These are phyloP conservation scores for Sciurus carolinensis DNA, from an alignment of 2,797 vertebrate genomes.

Conservation along the genomic window DNA sequence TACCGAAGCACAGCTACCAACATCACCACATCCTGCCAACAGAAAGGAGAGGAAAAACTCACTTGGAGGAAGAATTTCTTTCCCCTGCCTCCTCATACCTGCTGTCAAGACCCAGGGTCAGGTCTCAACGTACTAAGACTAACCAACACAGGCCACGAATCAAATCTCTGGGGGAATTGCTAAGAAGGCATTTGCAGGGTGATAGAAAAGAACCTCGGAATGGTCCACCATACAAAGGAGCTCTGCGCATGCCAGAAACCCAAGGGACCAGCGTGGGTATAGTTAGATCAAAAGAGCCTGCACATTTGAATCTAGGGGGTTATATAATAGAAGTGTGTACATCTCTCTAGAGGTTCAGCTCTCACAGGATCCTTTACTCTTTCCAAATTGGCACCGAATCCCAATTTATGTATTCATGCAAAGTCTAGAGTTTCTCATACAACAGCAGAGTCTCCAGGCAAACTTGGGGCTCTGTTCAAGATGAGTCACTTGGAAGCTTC, in stretches of 20 bases:
- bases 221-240: neutral
- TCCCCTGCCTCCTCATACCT: neutral
- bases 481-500: slow-evolving; percentile 70
- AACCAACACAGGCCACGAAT: neutral
- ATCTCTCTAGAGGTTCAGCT: slow-evolving; percentile 83
- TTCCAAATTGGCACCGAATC: slow-evolving; percentile 81
- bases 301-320: slow-evolving; percentile 82
- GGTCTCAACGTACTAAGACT: neutral
- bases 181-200: neutral
- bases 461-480: slow-evolving; percentile 75
- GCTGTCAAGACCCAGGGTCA: neutral
- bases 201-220: neutral
- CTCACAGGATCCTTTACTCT: slow-evolving; percentile 86
- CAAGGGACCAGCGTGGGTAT: slow-evolving; percentile 36
- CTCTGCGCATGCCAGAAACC: slow-evolving; percentile 38
- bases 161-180: neutral
- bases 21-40: neutral
- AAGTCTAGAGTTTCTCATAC: slow-evolving; percentile 83
- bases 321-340: slow-evolving; percentile 81
- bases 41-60: neutral
- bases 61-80: slow-evolving; percentile 4
- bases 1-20: neutral
- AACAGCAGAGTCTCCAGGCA: slow-evolving; percentile 80
- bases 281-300: slow-evolving; percentile 75
- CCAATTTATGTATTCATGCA: slow-evolving; percentile 78